phyloP scores from a whole-genome alignment of 1,140 invertebrate species.

The Liolophura sinensis region DNA sequence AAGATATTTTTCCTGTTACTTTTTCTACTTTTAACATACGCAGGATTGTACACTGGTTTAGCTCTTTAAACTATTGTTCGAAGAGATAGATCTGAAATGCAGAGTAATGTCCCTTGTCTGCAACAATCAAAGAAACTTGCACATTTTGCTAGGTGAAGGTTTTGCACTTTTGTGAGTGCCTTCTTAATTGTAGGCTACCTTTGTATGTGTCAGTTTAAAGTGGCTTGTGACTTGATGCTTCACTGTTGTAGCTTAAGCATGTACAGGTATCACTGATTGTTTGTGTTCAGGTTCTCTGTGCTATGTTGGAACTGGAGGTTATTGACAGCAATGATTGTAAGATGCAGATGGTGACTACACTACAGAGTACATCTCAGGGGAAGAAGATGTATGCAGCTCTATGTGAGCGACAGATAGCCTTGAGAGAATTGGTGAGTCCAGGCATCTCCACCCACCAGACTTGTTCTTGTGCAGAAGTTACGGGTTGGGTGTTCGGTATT shows the following conservation, averaged over 20 bases:
- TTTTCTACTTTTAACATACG: too few species aligned
- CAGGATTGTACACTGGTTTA: too few species aligned
- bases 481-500: too few species aligned
- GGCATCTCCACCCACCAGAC: too few species aligned
- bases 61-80: too few species aligned
- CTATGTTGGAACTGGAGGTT: constrained; percentile 81
- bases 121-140: too few species aligned
- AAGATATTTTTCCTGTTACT: too few species aligned
- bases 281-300: constrained; percentile 69
- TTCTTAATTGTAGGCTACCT: background rate
- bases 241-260: background rate
- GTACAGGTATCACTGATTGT: background rate
- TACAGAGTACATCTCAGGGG: constrained; percentile 75
- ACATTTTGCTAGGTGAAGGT: too few species aligned
- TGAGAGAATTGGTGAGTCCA: constrained; percentile 73
- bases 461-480: too few species aligned
- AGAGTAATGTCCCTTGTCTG: too few species aligned
- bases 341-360: constrained; percentile 78
- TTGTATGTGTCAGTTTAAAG: background rate
- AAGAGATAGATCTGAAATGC: too few species aligned
- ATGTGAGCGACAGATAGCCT: constrained; percentile 74
- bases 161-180: too few species aligned
- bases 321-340: constrained; percentile 67
- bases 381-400: constrained; percentile 73
- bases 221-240: background rate